phyloP scores from a whole-genome alignment of 2,797 vertebrate species.

The Petrocephalus schoutedeni region DNA sequence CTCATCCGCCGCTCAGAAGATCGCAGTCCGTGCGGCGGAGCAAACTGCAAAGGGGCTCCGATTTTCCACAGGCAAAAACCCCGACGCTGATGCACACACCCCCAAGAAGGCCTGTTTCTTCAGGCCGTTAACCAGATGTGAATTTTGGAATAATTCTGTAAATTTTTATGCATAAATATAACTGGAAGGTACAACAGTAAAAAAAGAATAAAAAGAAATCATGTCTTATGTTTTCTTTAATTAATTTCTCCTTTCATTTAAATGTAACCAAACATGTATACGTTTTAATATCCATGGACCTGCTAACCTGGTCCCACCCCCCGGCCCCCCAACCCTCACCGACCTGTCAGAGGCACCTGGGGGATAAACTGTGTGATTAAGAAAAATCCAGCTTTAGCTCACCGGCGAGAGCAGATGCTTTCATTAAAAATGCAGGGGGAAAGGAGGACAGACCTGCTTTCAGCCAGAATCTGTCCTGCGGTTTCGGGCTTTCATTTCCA shows the following conservation, averaged over 20 bases:
- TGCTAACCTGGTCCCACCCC: background rate
- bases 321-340: conserved; percentile 44
- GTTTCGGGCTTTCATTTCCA: conserved; percentile 62
- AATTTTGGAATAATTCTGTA: background rate
- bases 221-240: background rate
- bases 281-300: conserved; percentile 29
- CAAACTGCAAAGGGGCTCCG: background rate
- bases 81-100: background rate
- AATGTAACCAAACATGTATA: conserved; percentile 36
- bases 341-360: conserved; percentile 59
- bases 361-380: conserved; percentile 67
- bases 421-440: conserved; percentile 74
- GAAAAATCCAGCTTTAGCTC: conserved; percentile 61
- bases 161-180: background rate
- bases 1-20: background rate
- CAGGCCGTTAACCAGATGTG: conserved; percentile 5
- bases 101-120: background rate
- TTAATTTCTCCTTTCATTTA: conserved; percentile 28
- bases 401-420: conserved; percentile 70
- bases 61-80: background rate
- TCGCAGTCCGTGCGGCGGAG: background rate
- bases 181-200: background rate
- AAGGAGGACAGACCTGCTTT: conserved; percentile 52
- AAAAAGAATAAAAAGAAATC: background rate
- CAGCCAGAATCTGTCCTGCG: conserved; percentile 62